Evolutionary conservation across 1,140 invertebrate species (phyloP).

Genomic region (Heliothis subflexa): DNA sequence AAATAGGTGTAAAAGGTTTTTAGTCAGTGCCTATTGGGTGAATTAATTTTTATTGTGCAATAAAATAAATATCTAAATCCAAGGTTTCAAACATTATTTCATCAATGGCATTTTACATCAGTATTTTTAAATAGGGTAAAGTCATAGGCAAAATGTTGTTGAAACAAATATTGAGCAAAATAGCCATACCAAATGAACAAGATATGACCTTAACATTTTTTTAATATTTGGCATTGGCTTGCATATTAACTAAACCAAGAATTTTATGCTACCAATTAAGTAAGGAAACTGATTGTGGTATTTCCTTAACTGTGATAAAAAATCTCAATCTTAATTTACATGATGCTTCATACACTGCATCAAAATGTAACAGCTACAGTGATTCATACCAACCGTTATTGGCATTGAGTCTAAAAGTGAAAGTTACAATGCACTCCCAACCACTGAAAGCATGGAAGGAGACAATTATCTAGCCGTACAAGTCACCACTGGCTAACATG

Average conservation of each 20-base stretch:
- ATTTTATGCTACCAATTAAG: no score
- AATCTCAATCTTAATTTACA: neutral
- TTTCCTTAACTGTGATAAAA: constrained; percentile 2
- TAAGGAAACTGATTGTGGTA: neutral
- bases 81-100: neutral
- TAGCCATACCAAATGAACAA: neutral
- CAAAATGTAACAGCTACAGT: constrained; percentile 66
- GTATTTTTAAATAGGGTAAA: neutral
- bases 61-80: no score
- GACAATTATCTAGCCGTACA: constrained; percentile 59
- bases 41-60: no score
- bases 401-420: constrained; percentile 78
- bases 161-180: neutral
- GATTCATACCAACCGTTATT: constrained; percentile 80
- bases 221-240: neutral
- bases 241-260: neutral
- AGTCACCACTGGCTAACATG: constrained; percentile 13
- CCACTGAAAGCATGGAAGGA: constrained; percentile 63
- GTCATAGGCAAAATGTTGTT: neutral
- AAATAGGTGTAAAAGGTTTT: no score
- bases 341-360: constrained; percentile 37
- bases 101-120: neutral
- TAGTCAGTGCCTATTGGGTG: no score
- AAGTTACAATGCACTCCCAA: constrained; percentile 67
- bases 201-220: neutral